phyloP scores from a whole-genome alignment of 2,797 vertebrate genomes.

The Balearica regulorum region DNA sequence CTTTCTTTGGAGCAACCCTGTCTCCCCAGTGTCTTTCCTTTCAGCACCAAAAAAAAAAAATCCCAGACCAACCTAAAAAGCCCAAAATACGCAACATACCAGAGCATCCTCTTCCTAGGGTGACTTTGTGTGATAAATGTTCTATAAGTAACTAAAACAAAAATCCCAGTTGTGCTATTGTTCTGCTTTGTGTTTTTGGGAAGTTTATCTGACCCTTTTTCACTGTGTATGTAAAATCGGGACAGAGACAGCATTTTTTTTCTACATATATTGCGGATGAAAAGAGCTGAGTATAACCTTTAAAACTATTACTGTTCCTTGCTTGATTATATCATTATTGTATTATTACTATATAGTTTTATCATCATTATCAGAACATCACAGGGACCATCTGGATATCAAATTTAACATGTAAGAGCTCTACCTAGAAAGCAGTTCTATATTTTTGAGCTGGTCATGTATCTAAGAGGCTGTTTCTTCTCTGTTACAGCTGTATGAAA shows the following conservation, averaged over 20 bases:
- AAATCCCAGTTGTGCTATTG: not conserved
- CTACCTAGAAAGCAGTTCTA: not conserved
- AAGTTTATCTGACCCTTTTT: not conserved
- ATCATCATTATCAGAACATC: not conserved
- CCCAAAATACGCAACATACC: not conserved
- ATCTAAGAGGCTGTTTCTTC: conserved; percentile 37
- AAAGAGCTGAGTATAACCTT: not conserved
- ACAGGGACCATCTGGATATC: not conserved
- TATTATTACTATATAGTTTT: not conserved
- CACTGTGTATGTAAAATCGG: not conserved
- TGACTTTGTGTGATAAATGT: not conserved
- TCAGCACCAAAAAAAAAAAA: not conserved
- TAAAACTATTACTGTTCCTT: not conserved
- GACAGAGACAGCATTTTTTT: not conserved
- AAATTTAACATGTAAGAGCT: not conserved
- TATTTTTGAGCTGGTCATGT: not conserved
- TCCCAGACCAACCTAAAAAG: not conserved
- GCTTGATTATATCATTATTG: not conserved
- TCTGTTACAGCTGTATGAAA: conserved; percentile 89
- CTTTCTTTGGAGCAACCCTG: not conserved
- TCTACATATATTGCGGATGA: not conserved
- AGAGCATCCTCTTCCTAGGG: not conserved
- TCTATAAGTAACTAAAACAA: not conserved
- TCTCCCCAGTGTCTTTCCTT: not conserved
- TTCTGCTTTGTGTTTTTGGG: not conserved